A percentile compares a stretch with the other conserved stretches of the same genome.
phyloP scores from a whole-genome alignment of 2,113 vertebrate species.

The Alligator mississippiensis region DNA sequence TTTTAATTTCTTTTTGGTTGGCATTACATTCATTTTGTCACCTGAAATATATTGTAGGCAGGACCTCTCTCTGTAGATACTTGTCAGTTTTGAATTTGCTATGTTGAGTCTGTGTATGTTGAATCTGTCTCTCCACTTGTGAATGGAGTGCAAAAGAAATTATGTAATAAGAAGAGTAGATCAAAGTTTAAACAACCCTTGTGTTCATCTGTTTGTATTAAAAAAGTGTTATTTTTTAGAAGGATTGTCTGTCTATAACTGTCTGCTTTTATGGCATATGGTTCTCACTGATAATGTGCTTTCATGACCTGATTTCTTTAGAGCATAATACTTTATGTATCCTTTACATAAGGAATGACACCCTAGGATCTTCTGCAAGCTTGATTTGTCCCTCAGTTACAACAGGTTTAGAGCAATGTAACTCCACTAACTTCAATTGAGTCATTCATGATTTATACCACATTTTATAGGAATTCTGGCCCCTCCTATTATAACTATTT shows the following conservation, averaged over 20 bases:
- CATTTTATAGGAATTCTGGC: neutral
- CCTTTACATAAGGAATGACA: neutral
- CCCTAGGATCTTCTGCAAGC: neutral
- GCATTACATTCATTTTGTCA: slow-evolving; percentile 72
- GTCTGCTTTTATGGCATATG: neutral
- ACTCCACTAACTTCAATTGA: neutral
- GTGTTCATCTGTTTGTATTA: slow-evolving; percentile 20
- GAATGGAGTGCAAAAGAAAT: neutral
- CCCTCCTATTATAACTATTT: neutral
- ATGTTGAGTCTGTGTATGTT: neutral
- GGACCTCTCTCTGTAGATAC: slow-evolving; percentile 12
- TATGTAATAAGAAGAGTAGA: neutral
- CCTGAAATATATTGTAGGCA: slow-evolving; percentile 42
- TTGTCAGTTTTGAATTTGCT: neutral
- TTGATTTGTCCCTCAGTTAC: neutral
- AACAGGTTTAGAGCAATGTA: neutral
- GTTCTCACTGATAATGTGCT: neutral
- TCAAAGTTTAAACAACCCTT: neutral
- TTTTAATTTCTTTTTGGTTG: slow-evolving; percentile 39
- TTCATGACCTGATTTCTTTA: slow-evolving; percentile 10
- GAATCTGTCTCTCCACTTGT: neutral
- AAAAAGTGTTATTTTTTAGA: slow-evolving; percentile 2
- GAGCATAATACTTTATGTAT: neutral
- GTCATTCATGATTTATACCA: neutral
- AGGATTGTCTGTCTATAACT: neutral